Base-by-base conservation (phyloP, 2,888 invertebrate genomes). In the Agrenia bidenticulata region DNA sequence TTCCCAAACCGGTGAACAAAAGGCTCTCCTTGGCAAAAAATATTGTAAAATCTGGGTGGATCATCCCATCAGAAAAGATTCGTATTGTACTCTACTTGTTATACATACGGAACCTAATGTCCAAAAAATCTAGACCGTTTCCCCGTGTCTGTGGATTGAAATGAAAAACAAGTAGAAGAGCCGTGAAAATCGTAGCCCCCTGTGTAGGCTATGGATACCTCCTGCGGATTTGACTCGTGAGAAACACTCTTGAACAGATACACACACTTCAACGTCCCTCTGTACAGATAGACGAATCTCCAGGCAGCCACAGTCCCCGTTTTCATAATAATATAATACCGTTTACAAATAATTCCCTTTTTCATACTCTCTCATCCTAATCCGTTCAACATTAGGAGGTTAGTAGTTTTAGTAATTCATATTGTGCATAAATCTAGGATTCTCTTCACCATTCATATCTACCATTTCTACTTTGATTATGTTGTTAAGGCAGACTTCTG, bases 211-310 rank as follows among this genome's bases (percentile, higher is more conserved):
- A 58, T 63, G 61, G 62, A 61, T 61, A 60, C 67, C 71, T 69
- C 71, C 67, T 67, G 73, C 65, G 24, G 73, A 41, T 66, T 66
- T 70, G 66, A 70, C 70, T 73, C 73, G 71, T 71, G 71, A 69
- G 71, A 73, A 73, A 64, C 66, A 65, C 66, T 66, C 58, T 69
- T 66, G 37, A 63, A 61, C 45, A 63, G 56, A 56, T 51, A 61
- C 63, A 65, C 63, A 60, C 61, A 49, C 55, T 24, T 21, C 51
- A 51, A 45, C 32, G 32, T 32, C 32, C 32, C 32, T 32, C 11
- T 32, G 11, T 32, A 32, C 32, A 32, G 32, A 32, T 32, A 32
- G 32, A 45, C 15, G 45, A 45, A 45, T 45, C 45, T 45, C 45
- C 45, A 45, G 15, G 45, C 19, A 45, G 45, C 15, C 45, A 45